Evolutionary conservation across 2,113 vertebrate genomes (phyloP).

Genomic region (Herpetotheres cachinnans): DNA sequence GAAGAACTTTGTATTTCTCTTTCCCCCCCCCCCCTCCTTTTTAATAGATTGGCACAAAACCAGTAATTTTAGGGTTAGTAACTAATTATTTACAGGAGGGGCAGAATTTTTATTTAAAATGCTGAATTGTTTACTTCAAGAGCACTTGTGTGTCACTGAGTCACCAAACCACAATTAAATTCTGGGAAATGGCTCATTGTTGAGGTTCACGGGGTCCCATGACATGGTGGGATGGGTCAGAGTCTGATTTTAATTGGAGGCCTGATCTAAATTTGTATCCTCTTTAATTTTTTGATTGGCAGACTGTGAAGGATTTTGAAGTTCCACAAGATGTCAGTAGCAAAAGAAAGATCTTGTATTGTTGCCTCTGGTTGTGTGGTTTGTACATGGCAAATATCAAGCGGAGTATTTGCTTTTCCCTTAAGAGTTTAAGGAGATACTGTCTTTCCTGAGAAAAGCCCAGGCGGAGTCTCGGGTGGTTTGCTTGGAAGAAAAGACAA

Average conservation of each 20-base stretch:
- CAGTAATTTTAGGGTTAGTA: constrained; percentile 29
- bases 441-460: not conserved
- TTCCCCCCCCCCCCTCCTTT: not conserved
- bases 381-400: not conserved
- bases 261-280: not conserved
- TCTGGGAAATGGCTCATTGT: constrained; percentile 51
- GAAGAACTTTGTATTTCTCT: constrained; percentile 6
- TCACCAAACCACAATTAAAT: constrained; percentile 58
- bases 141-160: constrained; percentile 39
- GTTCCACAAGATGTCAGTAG: constrained; percentile 51
- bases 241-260: not conserved
- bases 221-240: not conserved
- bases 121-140: constrained; percentile 44
- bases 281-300: not conserved
- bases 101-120: constrained; percentile 21
- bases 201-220: constrained; percentile 2
- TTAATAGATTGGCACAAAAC: not conserved
- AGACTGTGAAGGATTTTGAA: not conserved
- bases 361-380: not conserved
- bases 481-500: not conserved
- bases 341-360: not conserved
- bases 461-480: fast-evolving
- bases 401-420: not conserved
- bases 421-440: not conserved
- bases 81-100: constrained; percentile 28